A percentile compares a stretch with the other conserved stretches of the same genome.
Conservation (phyloP, 2,888 invertebrate genomes). For the Heteromyza rotundicornis region DNA sequence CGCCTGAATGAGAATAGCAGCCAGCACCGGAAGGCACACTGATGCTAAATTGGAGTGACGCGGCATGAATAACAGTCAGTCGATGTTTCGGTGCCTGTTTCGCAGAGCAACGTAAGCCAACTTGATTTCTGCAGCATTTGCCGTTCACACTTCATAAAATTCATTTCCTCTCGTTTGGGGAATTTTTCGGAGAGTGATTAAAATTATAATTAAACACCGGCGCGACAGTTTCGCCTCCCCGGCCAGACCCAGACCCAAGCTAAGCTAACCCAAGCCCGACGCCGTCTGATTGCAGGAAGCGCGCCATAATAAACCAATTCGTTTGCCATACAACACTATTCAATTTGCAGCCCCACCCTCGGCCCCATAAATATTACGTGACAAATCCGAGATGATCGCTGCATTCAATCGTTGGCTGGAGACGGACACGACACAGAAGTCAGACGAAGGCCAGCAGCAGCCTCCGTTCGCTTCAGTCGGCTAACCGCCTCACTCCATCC, state of each 20-base stretch:
- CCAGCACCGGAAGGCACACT: conserved; percentile 37
- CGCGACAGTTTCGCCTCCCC: not conserved
- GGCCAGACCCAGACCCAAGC: no score
- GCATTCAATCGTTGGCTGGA: not conserved
- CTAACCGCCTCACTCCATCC: no score
- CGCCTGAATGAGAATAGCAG: not conserved
- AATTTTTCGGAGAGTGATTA: conserved; percentile 1
- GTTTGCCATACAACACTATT: not conserved
- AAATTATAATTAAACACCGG: conserved; percentile 6
- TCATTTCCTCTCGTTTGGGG: not conserved
- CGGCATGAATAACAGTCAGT: no score
- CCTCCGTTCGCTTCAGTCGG: no score
- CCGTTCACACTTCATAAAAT: not conserved
- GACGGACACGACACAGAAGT: not conserved
- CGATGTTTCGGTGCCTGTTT: conserved; percentile 28
- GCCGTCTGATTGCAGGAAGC: not conserved
- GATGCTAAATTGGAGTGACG: conserved; percentile 54
- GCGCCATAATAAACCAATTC: not conserved
- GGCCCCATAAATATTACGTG: not conserved
- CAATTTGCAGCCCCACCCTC: not conserved
- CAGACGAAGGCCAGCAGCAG: no score
- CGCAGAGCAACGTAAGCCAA: not conserved
- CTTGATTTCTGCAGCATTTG: not conserved
- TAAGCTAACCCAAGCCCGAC: not conserved
- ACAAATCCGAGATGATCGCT: conserved; percentile 6